Evolutionary conservation across 2,888 invertebrate genomes (phyloP), one percentile per base, ranked within the genome.

Genomic region (Sinotaia quadrata): DNA sequence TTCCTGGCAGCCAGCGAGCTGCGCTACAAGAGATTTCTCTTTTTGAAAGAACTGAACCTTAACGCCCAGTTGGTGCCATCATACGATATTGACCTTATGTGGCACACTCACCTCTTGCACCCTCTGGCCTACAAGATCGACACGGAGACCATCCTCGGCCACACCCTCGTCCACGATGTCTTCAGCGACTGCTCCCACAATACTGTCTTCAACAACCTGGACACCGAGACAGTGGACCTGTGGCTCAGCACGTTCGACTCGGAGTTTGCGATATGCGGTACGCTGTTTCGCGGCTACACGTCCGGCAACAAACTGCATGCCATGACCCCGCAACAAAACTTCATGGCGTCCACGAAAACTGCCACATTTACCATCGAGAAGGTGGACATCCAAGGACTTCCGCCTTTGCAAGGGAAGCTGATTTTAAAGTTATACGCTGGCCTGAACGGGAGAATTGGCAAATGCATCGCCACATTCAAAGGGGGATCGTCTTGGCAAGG

Each of bases 1-100:
- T 90, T 89, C 75, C 77, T 90, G 15, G 69, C 81, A 33, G 84
- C 79, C 33, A 87, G 87, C 51, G 79, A 89, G 37, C 74, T 76
- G 21, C 79, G 87, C 12, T 89, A 89, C 75, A 80, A 82, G 67
- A 86, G 87, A 75, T 89, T 88, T 75, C 77, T 89, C 36, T 79
- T 83, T 66, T 78, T 89, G 47, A 89, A 88, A 78, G 81, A 83
- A 58, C 82, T 80, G 10, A 82, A 88, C 74, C 84, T 87, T 5
- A 83, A 85, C 41, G 83, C 84, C 67, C 89, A 89, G 72, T 75
- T 90, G 18, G 89, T 89, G 24, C 89, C 90, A 0, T 89, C 89
- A 77, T 89, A 89, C 78, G 90, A 90, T 76, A 89, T 89, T 67
- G 90, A 90, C 71, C 77, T 90, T 36, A 84, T 89, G 37, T 90